These are phyloP conservation scores for Desmophyllum pertusum DNA, from an alignment of 92 coral and sea anemone genomes.

Conservation along the genomic window DNA sequence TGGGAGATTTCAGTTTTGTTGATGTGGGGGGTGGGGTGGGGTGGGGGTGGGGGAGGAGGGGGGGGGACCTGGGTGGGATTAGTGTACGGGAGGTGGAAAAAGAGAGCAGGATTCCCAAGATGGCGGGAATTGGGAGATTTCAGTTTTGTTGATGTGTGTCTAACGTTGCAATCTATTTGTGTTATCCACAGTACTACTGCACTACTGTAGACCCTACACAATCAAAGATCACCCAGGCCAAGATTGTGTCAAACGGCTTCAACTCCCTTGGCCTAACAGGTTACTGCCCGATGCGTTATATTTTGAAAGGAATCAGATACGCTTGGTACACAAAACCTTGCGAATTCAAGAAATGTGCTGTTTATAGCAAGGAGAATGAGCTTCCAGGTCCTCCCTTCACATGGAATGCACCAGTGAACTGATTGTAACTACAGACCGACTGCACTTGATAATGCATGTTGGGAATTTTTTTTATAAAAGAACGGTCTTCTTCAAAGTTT, in stretches of 20 bases:
- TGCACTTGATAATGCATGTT: neutral
- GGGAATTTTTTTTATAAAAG: neutral
- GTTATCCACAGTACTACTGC: constrained; percentile 27
- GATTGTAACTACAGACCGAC: neutral
- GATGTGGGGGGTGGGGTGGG: too few species aligned
- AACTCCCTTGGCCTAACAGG: constrained; percentile 33
- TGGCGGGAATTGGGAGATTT: too few species aligned
- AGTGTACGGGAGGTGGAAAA: neutral
- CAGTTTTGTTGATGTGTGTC: neutral
- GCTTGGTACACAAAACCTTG: constrained; percentile 94
- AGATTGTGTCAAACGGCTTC: neutral
- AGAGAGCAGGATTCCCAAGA: too few species aligned
- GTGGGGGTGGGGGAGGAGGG: too few species aligned
- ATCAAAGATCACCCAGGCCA: neutral
- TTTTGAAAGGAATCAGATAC: constrained; percentile 72
- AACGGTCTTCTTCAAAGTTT: too few species aligned
- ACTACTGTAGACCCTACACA: neutral
- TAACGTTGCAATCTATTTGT: neutral
- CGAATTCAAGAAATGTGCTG: constrained; percentile 85
- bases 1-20: too few species aligned
- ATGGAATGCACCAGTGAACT: constrained; percentile 64
- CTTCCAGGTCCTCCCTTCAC: constrained; percentile 91
- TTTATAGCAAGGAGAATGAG: constrained; percentile 82
- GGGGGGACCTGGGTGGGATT: too few species aligned
- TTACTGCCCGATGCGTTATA: constrained; percentile 50